A percentile compares a stretch with the other conserved stretches of the same genome.
Evolutionary conservation across 2,797 vertebrate genomes (phyloP).

Genomic region (Cyprinella venusta): DNA sequence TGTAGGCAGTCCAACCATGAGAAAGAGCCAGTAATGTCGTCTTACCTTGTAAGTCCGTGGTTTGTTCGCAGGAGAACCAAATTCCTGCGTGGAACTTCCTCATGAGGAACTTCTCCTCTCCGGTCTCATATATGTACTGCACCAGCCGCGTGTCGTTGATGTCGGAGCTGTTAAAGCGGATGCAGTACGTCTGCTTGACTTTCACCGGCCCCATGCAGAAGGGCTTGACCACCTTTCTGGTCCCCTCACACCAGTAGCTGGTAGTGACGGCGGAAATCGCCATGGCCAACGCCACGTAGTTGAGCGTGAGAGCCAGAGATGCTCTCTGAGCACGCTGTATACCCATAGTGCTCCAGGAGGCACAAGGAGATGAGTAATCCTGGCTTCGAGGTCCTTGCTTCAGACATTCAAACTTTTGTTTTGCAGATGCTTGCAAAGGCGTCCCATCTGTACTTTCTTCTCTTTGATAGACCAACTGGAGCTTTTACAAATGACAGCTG

Average conservation of each 20-base stretch:
- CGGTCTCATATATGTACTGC: constrained; percentile 88
- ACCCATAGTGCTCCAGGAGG: constrained; percentile 69
- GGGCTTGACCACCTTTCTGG: constrained; percentile 84
- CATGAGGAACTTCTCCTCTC: constrained; percentile 86
- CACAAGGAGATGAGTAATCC: constrained; percentile 72
- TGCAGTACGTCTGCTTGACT: constrained; percentile 78
- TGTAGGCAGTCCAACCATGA: not conserved
- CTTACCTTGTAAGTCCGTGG: constrained; percentile 81
- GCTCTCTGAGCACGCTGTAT: constrained; percentile 74
- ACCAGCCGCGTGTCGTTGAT: constrained; percentile 78
- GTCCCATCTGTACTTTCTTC: constrained; percentile 45
- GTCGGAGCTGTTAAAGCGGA: constrained; percentile 81
- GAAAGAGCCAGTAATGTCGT: not conserved
- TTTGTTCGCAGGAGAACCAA: constrained; percentile 89
- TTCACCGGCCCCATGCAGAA: constrained; percentile 79
- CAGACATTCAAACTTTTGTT: constrained; percentile 74
- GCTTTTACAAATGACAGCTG: constrained; percentile 47
- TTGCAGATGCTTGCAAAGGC: not conserved
- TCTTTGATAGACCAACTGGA: not conserved
- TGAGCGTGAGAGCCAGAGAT: constrained; percentile 81
- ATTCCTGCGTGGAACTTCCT: constrained; percentile 86
- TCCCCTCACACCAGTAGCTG: constrained; percentile 90
- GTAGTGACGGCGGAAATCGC: constrained; percentile 84
- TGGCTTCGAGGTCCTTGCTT: constrained; percentile 67
- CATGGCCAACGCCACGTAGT: constrained; percentile 82